Evolutionary conservation across 2,797 vertebrate species (phyloP).

Genomic region (Rhodeus uyekii): DNA sequence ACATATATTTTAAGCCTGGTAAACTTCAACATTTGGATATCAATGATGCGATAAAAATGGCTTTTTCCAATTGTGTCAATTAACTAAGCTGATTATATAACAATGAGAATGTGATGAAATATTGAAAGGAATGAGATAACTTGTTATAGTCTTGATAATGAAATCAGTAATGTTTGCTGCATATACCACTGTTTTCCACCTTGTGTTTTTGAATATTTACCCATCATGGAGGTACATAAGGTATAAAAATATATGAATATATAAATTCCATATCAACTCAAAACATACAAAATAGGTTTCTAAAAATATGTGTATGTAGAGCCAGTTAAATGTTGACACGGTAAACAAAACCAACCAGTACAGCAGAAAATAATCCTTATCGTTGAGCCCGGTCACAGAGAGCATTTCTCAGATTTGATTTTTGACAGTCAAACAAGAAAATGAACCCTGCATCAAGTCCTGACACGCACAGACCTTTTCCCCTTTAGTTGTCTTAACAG

Average conservation of each 20-base stretch:
- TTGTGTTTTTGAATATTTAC: not conserved
- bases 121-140: too few species aligned
- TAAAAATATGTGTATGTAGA: not conserved
- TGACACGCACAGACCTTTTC: conserved; percentile 37
- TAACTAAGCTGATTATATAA: not conserved
- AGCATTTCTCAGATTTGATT: not conserved
- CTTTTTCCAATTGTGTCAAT: not conserved
- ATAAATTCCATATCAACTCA: not conserved
- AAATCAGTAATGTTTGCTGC: not conserved
- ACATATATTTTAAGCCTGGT: not conserved
- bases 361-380: not conserved
- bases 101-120: not conserved
- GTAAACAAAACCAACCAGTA: not conserved
- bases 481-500: not conserved
- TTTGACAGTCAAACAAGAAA: conserved; percentile 16
- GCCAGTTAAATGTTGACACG: not conserved
- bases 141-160: too few species aligned
- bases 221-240: not conserved
- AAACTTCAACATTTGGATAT: not conserved
- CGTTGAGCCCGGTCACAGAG: not conserved
- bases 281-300: not conserved
- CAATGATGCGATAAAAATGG: not conserved
- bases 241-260: not conserved
- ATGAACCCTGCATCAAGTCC: conserved; percentile 63
- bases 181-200: not conserved